phyloP scores from a whole-genome alignment of 2,113 vertebrate species.

The Melospiza melodia region DNA sequence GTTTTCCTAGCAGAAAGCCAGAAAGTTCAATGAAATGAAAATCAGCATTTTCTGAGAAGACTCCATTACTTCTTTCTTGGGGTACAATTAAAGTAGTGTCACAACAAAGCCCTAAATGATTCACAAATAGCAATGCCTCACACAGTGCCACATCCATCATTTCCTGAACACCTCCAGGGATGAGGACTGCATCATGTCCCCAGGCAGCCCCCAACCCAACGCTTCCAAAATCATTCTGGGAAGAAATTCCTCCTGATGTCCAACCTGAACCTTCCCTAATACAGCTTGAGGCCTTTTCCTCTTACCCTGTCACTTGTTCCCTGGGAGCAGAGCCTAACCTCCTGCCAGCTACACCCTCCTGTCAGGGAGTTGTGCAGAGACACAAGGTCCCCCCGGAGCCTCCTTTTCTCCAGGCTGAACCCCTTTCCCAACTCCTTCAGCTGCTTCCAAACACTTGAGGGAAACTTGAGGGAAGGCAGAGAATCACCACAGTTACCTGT shows the following conservation, averaged over 20 bases:
- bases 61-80: not conserved
- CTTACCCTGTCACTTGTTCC: not conserved
- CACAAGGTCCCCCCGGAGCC: not conserved
- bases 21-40: not conserved
- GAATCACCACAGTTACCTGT: slow-evolving; percentile 78
- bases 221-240: not conserved
- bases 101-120: not conserved
- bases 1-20: not conserved
- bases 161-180: not conserved
- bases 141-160: not conserved
- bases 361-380: not conserved
- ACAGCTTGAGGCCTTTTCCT: not conserved
- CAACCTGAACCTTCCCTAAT: not conserved
- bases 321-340: fast-evolving
- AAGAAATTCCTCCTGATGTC: not conserved
- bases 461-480: not conserved
- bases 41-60: not conserved
- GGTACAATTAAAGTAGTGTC: not conserved
- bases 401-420: not conserved
- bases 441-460: not conserved
- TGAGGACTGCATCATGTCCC: not conserved
- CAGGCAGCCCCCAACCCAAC: not conserved
- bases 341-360: not conserved
- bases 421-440: not conserved
- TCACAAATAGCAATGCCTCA: not conserved